Percentiles rank a stretch among this genome's conserved stretches.
Evolutionary conservation across 1,140 invertebrate genomes (phyloP).

Genomic region (Brachionus sp.): DNA sequence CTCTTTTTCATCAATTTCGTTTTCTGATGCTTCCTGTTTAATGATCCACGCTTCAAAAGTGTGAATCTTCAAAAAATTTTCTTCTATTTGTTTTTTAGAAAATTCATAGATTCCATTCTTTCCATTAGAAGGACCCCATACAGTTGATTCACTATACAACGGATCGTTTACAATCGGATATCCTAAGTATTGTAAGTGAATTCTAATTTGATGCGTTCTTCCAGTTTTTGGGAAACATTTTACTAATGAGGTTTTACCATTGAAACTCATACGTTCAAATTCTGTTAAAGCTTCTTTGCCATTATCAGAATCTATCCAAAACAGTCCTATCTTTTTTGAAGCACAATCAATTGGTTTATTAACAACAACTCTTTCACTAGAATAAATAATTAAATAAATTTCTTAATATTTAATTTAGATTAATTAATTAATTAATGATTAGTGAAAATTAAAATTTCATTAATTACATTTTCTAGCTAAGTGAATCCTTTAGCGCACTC

Average conservation of each 20-base stretch:
- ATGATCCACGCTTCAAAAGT: conserved; percentile 44
- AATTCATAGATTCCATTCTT: conserved; percentile 86
- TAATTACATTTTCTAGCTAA: no score
- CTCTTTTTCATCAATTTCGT: not conserved
- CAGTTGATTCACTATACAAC: conserved; percentile 6
- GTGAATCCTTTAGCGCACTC: no score
- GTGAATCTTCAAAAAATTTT: conserved; percentile 41
- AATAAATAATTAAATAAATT: conserved; percentile 49
- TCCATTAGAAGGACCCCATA: conserved; percentile 72
- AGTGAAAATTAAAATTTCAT: no score
- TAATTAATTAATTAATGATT: not conserved
- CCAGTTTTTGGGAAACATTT: conserved; percentile 72
- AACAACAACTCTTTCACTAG: conserved; percentile 76
- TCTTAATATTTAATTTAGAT: not conserved
- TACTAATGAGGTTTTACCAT: conserved; percentile 84
- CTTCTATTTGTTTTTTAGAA: conserved; percentile 72
- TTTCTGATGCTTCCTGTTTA: not conserved
- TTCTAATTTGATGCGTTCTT: conserved; percentile 90
- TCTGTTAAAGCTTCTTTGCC: conserved; percentile 85
- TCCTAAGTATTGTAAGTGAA: conserved; percentile 88
- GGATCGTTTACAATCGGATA: conserved; percentile 86
- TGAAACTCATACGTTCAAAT: conserved; percentile 79
- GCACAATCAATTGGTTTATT: conserved; percentile 86
- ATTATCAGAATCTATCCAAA: conserved; percentile 72
- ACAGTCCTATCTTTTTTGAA: conserved; percentile 90